Evolutionary conservation across 1,140 invertebrate genomes (phyloP), one percentile per base, ranked within the genome.

Genomic region (Drosophila subobscura): DNA sequence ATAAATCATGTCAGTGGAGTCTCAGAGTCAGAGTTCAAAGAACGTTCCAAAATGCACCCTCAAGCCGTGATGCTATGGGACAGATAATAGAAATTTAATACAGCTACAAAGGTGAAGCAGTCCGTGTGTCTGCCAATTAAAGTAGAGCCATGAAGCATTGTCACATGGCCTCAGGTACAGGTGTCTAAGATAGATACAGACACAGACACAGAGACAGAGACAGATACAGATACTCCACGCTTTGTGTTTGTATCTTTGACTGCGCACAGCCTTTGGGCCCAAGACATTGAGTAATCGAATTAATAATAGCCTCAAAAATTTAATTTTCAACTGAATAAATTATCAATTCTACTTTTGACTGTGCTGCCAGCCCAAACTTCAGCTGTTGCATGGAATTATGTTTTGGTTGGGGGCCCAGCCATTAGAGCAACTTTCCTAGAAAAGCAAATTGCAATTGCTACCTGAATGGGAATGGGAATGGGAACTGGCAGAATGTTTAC

Each of bases 291-390:
- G 81, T 79, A 84, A 85, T 85, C 73, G 79, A 86, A 76, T 84
- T 79, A 84, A 84, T 84, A 84, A 86, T 84, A 79, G 63, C 56
- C 55, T 51, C 45, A 58, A 72, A 42, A 84, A 84, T 79, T 86
- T 84, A 80, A 72, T 80, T 77, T 85, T 49, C 56, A 66, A 70
- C 72, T 73, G 80, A 77, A 84, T 84, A 86, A 84, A 86, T 86
- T 84, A 86, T 65, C 77, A 77, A 85, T 77, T 68, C 85, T 77
- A 73, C 20, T 53, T 44, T 64, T 40, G 8, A 10, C 16, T 20
- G 16, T 14, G 10, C 3, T 12, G n/a, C 6, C 29, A 10, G 8
- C 33, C 10, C 10, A 4, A 10, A 12, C 3, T 7, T 37, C 33
- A 37, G 25, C 25, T 33, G 7, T 27, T 40, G 37, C 41, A 29